phyloP scores from a whole-genome alignment of 53 echinoderm and acorn worm genomes.

The Henricia sp. region DNA sequence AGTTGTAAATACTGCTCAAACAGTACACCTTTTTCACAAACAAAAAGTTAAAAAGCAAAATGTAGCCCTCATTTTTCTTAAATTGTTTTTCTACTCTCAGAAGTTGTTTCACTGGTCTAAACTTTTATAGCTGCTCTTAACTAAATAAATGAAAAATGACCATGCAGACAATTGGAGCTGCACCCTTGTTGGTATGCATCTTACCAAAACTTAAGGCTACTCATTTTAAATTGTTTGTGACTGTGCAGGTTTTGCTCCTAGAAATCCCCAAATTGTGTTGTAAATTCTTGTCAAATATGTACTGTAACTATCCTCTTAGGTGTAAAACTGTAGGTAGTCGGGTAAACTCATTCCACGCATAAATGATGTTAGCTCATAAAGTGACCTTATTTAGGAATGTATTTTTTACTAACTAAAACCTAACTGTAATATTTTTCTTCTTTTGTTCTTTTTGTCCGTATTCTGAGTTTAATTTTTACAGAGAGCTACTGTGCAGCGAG shows the following conservation, averaged over 20 bases:
- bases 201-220: too few species aligned
- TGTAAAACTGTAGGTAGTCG: background rate
- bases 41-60: too few species aligned
- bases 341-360: background rate
- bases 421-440: constrained; percentile 50
- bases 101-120: background rate
- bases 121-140: background rate
- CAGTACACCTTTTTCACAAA: too few species aligned
- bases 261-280: constrained; percentile 10
- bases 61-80: background rate
- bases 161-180: too few species aligned
- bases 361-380: too few species aligned
- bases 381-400: background rate
- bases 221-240: background rate
- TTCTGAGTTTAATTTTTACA: constrained; percentile 77
- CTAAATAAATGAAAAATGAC: too few species aligned
- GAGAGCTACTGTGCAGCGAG: constrained; percentile 31
- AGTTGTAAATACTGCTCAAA: too few species aligned
- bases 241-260: constrained; percentile 37
- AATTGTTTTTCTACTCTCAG: background rate
- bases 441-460: constrained; percentile 60
- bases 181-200: too few species aligned
- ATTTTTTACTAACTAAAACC: constrained; percentile 8
- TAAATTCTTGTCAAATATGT: background rate
- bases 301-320: background rate